phyloP scores from a whole-genome alignment of 64 coral and sea anemone genomes.

The Actinia tenebrosa region DNA sequence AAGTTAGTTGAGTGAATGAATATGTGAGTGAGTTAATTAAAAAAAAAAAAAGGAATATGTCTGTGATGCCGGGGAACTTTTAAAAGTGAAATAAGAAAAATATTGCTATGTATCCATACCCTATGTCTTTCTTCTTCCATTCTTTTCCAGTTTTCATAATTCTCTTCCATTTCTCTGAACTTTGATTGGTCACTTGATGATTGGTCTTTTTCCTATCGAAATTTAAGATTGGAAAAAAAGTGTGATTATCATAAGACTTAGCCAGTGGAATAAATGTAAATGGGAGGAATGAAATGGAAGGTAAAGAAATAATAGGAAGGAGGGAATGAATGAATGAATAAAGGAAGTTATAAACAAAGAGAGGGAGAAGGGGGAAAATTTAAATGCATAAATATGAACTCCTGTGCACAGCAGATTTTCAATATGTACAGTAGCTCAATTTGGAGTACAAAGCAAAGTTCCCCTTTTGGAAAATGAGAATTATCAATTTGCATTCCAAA shows the following conservation, averaged over 20 bases:
- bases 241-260: too few relatives aligned
- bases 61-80: not conserved
- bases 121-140: slow-evolving; percentile 74
- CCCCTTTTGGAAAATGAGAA: too few relatives aligned
- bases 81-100: not conserved
- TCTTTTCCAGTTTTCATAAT: slow-evolving; percentile 87
- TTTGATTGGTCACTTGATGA: slow-evolving; percentile 48
- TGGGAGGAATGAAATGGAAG: too few relatives aligned
- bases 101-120: slow-evolving; percentile 3
- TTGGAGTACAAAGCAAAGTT: not conserved
- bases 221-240: not conserved
- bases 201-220: slow-evolving; percentile 61
- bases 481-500: too few relatives aligned
- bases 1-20: too few relatives aligned
- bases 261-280: too few relatives aligned
- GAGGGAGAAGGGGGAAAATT: not conserved
- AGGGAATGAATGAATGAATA: not conserved
- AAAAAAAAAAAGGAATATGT: too few relatives aligned
- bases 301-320: not conserved
- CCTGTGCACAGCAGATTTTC: too few relatives aligned
- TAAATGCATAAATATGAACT: too few relatives aligned
- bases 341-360: not conserved
- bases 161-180: slow-evolving; percentile 62
- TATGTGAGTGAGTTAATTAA: too few relatives aligned
- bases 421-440: too few relatives aligned